These are phyloP conservation scores for Parochlus steinenii DNA, from an alignment of 2,888 invertebrate genomes.

Conservation along the genomic window DNA sequence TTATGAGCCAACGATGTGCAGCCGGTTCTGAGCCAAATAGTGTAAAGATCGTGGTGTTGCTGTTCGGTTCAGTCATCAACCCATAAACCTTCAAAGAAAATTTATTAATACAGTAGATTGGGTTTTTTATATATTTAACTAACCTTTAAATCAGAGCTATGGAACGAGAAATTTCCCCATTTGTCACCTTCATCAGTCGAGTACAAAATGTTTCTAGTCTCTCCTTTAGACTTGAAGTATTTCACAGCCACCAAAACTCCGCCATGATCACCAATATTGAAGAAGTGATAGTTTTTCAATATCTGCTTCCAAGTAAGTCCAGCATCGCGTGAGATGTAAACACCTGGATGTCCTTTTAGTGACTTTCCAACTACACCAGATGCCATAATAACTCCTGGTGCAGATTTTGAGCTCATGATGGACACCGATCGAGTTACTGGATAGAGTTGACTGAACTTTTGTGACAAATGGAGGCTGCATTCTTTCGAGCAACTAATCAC, in stretches of 20 bases:
- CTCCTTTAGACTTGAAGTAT: slow-evolving; percentile 57
- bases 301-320: slow-evolving; percentile 71
- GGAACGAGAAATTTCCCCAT: slow-evolving; percentile 59
- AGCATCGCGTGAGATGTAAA: slow-evolving; percentile 67
- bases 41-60: slow-evolving; percentile 80
- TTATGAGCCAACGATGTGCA: slow-evolving; percentile 75
- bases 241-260: slow-evolving; percentile 74
- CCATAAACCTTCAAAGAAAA: slow-evolving; percentile 83
- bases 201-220: slow-evolving; percentile 64
- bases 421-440: slow-evolving; percentile 63
- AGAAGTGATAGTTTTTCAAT: slow-evolving; percentile 64
- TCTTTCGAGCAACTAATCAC: slow-evolving; percentile 48
- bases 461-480: slow-evolving; percentile 76
- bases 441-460: slow-evolving; percentile 68
- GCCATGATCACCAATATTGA: slow-evolving; percentile 83
- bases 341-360: slow-evolving; percentile 62
- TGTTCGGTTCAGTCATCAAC: slow-evolving; percentile 86
- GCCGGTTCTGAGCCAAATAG: slow-evolving; percentile 71
- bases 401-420: slow-evolving; percentile 72
- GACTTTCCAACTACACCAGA: slow-evolving; percentile 65
- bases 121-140: no score
- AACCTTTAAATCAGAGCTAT: slow-evolving; percentile 52
- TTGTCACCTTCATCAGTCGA: slow-evolving; percentile 74
- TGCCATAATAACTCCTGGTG: slow-evolving; percentile 76
- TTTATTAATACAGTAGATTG: no score